Conservation (phyloP, 2,113 vertebrate species). For the Apodemus speciosus region DNA sequence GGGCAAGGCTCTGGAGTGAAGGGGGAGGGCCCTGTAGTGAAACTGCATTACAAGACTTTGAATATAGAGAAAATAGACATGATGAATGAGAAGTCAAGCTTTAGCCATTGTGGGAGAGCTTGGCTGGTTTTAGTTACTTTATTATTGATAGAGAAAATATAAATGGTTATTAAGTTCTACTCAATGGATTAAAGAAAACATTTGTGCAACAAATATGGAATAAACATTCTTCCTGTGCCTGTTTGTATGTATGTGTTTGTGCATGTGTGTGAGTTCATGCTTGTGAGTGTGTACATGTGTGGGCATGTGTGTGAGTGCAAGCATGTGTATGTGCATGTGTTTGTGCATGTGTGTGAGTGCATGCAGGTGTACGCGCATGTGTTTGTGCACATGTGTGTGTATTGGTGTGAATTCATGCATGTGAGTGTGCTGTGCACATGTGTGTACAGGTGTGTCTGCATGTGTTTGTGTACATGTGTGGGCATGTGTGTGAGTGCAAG, state of each 20-base stretch:
- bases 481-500: background rate
- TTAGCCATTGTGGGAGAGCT: background rate
- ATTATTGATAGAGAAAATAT: background rate
- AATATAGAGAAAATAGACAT: background rate
- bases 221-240: background rate
- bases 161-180: background rate
- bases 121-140: background rate
- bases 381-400: background rate
- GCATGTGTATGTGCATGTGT: background rate
- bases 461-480: too few species aligned
- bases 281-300: too few species aligned
- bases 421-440: background rate
- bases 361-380: too few species aligned
- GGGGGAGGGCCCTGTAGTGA: background rate
- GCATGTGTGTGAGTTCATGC: background rate
- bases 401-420: background rate
- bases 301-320: background rate
- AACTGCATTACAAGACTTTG: background rate
- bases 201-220: background rate
- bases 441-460: background rate
- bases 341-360: background rate
- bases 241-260: background rate
- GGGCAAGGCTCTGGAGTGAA: background rate
- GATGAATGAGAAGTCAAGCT: background rate
- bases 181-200: background rate